These are phyloP conservation scores for Eudorcas thomsonii DNA, from an alignment of 2,113 vertebrate species.

Conservation along the genomic window DNA sequence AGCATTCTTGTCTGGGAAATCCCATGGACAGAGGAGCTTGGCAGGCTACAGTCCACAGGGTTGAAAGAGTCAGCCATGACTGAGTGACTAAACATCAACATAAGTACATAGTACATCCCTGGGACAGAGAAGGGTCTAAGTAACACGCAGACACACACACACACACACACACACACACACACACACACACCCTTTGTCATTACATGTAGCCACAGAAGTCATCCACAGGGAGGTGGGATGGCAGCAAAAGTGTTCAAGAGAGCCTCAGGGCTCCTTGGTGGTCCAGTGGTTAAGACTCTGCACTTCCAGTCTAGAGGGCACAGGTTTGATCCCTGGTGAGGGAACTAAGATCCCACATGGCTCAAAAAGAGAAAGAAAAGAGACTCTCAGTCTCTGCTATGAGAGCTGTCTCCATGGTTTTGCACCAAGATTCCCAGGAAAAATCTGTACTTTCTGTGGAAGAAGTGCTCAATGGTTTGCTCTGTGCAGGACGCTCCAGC, in stretches of 20 bases:
- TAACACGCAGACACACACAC: not conserved
- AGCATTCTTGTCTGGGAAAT: not conserved
- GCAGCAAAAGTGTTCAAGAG: not conserved
- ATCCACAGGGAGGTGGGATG: not conserved
- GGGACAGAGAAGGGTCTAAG: not conserved
- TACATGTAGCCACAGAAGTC: no score
- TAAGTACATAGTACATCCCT: not conserved
- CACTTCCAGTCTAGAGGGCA: not conserved
- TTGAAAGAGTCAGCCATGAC: not conserved
- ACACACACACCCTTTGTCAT: not conserved
- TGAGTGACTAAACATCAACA: not conserved
- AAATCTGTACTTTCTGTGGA: not conserved
- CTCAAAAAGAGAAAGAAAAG: not conserved
- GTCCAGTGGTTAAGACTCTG: not conserved
- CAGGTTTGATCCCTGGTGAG: not conserved
- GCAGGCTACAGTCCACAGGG: not conserved
- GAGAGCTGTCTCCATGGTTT: not conserved
- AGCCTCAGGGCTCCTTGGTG: not conserved
- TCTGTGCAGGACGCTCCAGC: no score
- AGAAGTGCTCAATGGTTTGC: not conserved
- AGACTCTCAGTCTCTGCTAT: not conserved
- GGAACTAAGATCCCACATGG: not conserved
- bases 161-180: not conserved
- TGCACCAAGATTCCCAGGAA: not conserved
- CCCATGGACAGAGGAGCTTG: not conserved